Evolutionary conservation across 2,888 invertebrate genomes (phyloP).

Genomic region (Drosophila hamatofila): DNA sequence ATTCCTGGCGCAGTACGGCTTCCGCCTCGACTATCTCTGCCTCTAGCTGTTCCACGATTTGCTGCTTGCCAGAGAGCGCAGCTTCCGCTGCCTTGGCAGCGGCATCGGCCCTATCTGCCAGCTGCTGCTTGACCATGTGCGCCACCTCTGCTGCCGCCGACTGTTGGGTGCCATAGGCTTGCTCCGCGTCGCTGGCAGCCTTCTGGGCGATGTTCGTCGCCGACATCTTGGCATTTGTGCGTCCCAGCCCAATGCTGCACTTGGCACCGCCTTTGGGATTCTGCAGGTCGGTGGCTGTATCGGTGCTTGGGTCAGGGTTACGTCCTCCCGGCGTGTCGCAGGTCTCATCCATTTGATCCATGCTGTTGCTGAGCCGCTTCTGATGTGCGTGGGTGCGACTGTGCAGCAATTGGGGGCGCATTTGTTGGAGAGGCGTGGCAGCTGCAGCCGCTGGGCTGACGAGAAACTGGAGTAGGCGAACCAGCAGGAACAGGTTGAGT

Average conservation of each 20-base stretch:
- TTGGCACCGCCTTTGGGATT: not conserved
- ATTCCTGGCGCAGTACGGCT: slow-evolving; percentile 87
- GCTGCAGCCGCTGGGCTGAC: not conserved
- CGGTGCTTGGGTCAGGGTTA: not conserved
- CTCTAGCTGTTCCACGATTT: slow-evolving; percentile 89
- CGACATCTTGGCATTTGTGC: slow-evolving; percentile 82
- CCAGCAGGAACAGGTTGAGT: slow-evolving; percentile 21
- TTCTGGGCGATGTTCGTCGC: slow-evolving; percentile 89
- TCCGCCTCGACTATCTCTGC: slow-evolving; percentile 89
- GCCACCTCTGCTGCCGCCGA: slow-evolving; percentile 91
- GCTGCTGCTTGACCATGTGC: slow-evolving; percentile 89
- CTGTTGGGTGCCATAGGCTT: slow-evolving; percentile 85
- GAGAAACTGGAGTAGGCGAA: slow-evolving; percentile 21
- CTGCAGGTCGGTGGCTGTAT: not conserved
- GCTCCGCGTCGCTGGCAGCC: slow-evolving; percentile 88
- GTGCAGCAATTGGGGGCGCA: not conserved
- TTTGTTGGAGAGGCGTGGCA: slow-evolving; percentile 2
- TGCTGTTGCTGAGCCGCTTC: not conserved
- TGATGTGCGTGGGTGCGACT: not conserved
- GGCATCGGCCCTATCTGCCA: slow-evolving; percentile 90
- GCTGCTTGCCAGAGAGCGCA: slow-evolving; percentile 89
- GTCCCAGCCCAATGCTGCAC: not conserved
- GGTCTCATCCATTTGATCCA: slow-evolving; percentile 1
- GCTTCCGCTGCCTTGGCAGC: slow-evolving; percentile 91
- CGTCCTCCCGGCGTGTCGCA: not conserved